phyloP scores from a whole-genome alignment of 1,140 invertebrate genomes.

The Berghia stephanieae region DNA sequence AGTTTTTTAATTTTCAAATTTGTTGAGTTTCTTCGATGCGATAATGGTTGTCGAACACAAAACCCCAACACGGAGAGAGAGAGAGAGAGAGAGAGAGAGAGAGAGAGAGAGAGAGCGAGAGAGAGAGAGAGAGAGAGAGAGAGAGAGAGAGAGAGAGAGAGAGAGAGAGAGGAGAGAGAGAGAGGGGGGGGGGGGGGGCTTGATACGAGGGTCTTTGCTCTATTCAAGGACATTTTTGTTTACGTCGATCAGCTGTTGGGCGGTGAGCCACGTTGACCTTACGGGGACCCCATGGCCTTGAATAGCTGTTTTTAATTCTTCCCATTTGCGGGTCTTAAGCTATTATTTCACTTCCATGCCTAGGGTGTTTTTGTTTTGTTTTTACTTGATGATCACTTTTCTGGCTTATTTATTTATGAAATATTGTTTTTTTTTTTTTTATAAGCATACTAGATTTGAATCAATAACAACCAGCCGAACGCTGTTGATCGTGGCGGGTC shows the following conservation, averaged over 20 bases:
- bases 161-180: neutral
- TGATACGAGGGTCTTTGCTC: neutral
- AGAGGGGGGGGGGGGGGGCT: neutral
- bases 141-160: slow-evolving; percentile 22
- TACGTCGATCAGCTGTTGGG: slow-evolving; percentile 10
- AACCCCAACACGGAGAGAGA: neutral
- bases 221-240: neutral
- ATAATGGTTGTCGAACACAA: neutral
- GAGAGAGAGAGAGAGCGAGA: slow-evolving; percentile 23
- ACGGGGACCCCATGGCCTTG: neutral
- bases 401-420: too few species aligned
- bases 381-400: too few species aligned
- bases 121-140: slow-evolving; percentile 19
- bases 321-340: neutral
- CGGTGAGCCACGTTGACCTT: too few species aligned
- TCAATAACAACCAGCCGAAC: too few species aligned
- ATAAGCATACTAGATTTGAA: too few species aligned
- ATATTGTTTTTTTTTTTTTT: too few species aligned
- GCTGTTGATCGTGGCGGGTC: too few species aligned
- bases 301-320: neutral
- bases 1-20: too few species aligned
- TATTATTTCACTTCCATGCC: too few species aligned
- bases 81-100: neutral
- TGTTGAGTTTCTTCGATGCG: too few species aligned
- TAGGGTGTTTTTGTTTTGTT: too few species aligned